Evolutionary conservation across 2,113 vertebrate species (phyloP).

Genomic region (Acrocephalus kingi): DNA sequence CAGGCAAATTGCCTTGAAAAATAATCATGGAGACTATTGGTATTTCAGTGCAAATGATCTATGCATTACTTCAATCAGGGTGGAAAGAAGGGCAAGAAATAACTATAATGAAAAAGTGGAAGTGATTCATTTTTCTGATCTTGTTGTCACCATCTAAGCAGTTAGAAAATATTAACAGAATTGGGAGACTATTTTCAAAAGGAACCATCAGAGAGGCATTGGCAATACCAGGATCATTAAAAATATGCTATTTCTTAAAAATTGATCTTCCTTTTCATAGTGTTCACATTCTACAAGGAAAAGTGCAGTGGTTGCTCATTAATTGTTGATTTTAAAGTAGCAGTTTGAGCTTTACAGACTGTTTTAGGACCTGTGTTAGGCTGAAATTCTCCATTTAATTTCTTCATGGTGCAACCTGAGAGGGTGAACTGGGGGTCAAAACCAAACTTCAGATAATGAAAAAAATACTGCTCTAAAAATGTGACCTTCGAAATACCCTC

Average conservation of each 20-base stretch:
- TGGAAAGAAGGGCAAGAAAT: neutral
- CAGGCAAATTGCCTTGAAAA: neutral
- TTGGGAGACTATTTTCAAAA: neutral
- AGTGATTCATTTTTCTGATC: neutral
- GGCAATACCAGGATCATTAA: neutral
- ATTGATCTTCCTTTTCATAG: neutral
- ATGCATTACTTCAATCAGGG: neutral
- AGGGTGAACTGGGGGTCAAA: neutral
- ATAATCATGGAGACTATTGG: neutral
- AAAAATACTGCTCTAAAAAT: neutral
- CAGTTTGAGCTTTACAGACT: neutral
- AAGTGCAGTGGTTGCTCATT: neutral
- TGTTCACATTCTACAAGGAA: neutral
- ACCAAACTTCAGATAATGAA: neutral
- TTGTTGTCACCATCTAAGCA: neutral
- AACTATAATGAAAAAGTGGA: neutral
- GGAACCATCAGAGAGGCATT: neutral
- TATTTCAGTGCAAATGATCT: neutral
- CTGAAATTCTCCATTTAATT: neutral
- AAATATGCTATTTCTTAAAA: neutral
- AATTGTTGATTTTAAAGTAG: neutral
- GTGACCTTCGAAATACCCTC: neutral
- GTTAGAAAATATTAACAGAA: neutral
- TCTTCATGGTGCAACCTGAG: neutral
- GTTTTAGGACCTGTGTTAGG: neutral